Evolutionary conservation across 2,113 vertebrate species (phyloP).

Genomic region (Gymnogyps californianus): DNA sequence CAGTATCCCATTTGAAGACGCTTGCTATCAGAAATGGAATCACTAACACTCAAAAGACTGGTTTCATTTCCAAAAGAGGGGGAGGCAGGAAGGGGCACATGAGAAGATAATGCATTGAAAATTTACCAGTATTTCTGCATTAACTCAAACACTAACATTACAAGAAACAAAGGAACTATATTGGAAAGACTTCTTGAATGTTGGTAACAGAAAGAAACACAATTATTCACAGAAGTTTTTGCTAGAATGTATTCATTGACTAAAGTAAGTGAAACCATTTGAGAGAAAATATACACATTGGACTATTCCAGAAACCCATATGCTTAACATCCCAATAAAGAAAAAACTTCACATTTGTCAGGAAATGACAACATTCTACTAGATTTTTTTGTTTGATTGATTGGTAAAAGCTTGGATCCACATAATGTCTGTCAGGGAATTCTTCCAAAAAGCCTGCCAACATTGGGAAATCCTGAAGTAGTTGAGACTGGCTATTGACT

Average conservation of each 20-base stretch:
- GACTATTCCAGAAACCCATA: not conserved
- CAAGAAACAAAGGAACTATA: not conserved
- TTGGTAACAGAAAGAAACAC: not conserved
- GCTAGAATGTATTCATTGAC: not conserved
- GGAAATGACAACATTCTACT: not conserved
- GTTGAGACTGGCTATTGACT: not conserved
- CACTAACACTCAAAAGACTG: not conserved
- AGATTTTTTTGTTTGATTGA: not conserved
- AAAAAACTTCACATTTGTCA: not conserved
- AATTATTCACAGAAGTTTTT: not conserved
- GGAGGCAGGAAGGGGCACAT: not conserved
- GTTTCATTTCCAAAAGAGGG: not conserved
- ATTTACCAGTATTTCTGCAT: not conserved
- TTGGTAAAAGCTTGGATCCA: not conserved
- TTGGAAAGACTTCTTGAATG: not conserved
- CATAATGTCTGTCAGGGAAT: not conserved
- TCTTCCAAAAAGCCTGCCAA: not conserved
- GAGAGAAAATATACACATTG: not conserved
- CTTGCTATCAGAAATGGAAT: not conserved
- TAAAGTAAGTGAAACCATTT: not conserved
- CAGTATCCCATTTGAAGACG: not conserved
- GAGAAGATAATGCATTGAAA: not conserved
- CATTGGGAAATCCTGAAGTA: not conserved
- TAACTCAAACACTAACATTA: not conserved
- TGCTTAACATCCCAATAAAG: not conserved